A percentile compares a stretch with the other conserved stretches of the same genome.
Conservation (phyloP, 2,888 invertebrate genomes). For the Eumacrocentrus americanus region DNA sequence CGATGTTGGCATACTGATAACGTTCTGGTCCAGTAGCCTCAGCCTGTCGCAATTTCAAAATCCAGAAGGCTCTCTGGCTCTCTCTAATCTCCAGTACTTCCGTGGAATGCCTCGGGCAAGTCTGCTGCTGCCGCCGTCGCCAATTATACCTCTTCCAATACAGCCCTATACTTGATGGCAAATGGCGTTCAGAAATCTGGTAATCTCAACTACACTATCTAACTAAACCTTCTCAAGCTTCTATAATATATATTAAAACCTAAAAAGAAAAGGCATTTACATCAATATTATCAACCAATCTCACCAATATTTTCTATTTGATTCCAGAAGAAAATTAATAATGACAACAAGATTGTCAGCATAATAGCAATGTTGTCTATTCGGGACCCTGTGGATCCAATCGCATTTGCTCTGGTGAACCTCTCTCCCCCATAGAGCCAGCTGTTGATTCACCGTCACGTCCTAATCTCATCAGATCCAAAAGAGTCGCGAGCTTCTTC, state of each 20-base stretch:
- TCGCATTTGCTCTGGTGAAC: not conserved
- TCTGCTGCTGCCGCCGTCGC: constrained; percentile 4
- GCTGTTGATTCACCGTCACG: constrained; percentile 2
- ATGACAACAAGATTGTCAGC: not conserved
- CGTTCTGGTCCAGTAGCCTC: constrained; percentile 28
- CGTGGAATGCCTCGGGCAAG: constrained; percentile 12
- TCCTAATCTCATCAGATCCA: constrained; percentile 7
- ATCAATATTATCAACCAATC: no score
- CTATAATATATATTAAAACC: no score
- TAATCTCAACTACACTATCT: not conserved
- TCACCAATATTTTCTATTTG: not conserved
- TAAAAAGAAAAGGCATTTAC: no score
- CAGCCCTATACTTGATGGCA: constrained; percentile 7
- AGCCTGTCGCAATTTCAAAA: constrained; percentile 33
- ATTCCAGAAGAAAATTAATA: not conserved
- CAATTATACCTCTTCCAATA: constrained; percentile 20
- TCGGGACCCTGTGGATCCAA: no score
- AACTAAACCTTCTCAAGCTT: not conserved
- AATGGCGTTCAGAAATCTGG: constrained; percentile 17
- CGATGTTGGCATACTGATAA: constrained; percentile 36
- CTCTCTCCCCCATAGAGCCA: not conserved
- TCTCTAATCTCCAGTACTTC: constrained; percentile 17
- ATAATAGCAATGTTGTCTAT: no score
- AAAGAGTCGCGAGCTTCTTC: not conserved
- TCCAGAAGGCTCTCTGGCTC: constrained; percentile 32